Base-by-base conservation (phyloP, 2,113 vertebrate genomes). In the Dipodomys ordii region DNA sequence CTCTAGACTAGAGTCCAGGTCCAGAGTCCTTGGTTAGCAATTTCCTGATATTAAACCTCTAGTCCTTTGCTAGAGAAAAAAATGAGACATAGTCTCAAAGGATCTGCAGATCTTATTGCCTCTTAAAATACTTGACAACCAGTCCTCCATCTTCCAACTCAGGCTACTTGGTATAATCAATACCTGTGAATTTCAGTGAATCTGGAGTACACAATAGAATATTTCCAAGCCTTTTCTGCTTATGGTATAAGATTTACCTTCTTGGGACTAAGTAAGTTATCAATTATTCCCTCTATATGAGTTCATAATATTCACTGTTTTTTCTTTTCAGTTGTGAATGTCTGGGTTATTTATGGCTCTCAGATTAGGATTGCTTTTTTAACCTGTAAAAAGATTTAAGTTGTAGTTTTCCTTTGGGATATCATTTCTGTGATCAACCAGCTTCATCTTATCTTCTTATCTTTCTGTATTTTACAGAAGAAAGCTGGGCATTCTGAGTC, bases 371-470 rank as follows among this genome's bases (percentile, higher is more conserved):
- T 49, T 80, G 9, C 44, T 65, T 87, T n/a, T n/a, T 44, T 80
- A 62, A 53, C 13, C 7, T 84, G 12, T 15, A 57, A 81, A 53
- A 82, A 18, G 53, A 68, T 25, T 35, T 72, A n/a, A 73, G 20
- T 27, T 25, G 23, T n/a, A 68, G 0, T 68, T 35, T 30, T 86
- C 10, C 7, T 46, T 44, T 83, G 32, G 32, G 35, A 46, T 9
- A 27, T 11, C 3, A 65, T 27, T 89, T 20, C 53, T 72, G 3
- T 9, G 10, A 8, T 80, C 39, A 49, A 12, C 7, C 57, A 16
- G 7, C 39, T 74, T 68, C 23, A 67, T 23, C 7, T 1, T 0
- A 2, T 64, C 16, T 2, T 23, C 7, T 1, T 0, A 2, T 64
- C 16, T 2, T 53, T 19, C 8, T 81, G 0, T 5, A 0, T 49